Conservation (phyloP, 2,113 vertebrate species). For the Tetrax tetrax region DNA sequence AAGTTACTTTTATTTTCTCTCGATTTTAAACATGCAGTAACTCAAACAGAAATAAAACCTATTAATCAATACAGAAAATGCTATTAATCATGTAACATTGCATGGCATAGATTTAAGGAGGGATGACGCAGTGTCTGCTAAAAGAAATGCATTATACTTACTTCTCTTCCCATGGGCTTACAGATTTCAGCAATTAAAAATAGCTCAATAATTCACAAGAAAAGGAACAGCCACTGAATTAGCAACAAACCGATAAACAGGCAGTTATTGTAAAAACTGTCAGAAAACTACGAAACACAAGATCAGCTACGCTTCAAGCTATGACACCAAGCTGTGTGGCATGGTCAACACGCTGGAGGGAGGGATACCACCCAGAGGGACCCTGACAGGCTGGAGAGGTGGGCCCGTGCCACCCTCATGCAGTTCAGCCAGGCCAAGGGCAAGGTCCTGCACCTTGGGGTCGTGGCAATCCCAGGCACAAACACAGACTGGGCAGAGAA, state of each 20-base stretch:
- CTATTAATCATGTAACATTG: slow-evolving; percentile 31
- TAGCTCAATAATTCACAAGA: slow-evolving; percentile 30
- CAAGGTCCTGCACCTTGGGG: too few species aligned
- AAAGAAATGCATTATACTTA: slow-evolving; percentile 44
- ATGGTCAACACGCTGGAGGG: too few species aligned
- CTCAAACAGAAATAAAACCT: slow-evolving; percentile 53
- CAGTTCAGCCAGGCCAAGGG: too few species aligned
- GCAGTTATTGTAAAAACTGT: neutral
- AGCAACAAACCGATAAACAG: slow-evolving; percentile 38
- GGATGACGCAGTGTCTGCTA: neutral
- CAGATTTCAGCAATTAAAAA: slow-evolving; percentile 55
- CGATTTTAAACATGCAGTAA: slow-evolving; percentile 34
- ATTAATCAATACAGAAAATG: slow-evolving; percentile 11
- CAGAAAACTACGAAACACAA: neutral
- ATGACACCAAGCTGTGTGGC: too few species aligned
- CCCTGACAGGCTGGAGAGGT: too few species aligned
- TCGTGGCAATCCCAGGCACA: too few species aligned
- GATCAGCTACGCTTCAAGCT: neutral
- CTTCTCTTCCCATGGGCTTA: slow-evolving; percentile 11
- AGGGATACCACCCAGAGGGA: too few species aligned
- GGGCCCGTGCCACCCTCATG: too few species aligned
- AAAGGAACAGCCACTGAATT: neutral
- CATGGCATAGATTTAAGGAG: slow-evolving; percentile 3
- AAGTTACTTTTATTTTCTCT: slow-evolving; percentile 16
- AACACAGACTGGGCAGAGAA: too few species aligned